phyloP scores from a whole-genome alignment of 2,113 vertebrate species.

The Ciconia boyciana region DNA sequence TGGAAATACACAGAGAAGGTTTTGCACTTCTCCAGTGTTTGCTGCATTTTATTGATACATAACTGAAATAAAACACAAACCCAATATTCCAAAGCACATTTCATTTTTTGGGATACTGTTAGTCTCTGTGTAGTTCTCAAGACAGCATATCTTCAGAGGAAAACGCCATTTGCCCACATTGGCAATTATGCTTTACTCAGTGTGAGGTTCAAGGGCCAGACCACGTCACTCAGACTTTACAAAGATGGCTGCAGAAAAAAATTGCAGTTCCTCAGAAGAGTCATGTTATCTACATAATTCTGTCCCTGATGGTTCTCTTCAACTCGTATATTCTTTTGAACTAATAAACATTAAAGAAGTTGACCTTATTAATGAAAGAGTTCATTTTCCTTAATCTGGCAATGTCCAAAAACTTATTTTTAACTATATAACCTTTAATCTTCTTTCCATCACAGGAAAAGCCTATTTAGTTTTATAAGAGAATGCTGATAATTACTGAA shows the following conservation, averaged over 20 bases:
- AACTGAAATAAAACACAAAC: not conserved
- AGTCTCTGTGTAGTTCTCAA: not conserved
- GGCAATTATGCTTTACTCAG: not conserved
- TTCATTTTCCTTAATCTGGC: conserved; percentile 29
- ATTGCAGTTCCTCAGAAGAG: not conserved
- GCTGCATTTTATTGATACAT: not conserved
- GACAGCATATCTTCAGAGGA: not conserved
- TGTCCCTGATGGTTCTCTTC: not conserved
- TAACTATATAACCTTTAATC: conserved; percentile 48
- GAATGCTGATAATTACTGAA: conserved; percentile 43
- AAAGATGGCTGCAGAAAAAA: not conserved
- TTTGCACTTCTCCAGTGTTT: not conserved
- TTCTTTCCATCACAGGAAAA: conserved; percentile 53
- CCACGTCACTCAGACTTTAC: not conserved
- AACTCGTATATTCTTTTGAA: not conserved
- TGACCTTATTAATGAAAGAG: conserved; percentile 14
- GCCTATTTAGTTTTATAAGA: conserved; percentile 52
- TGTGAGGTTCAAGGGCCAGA: not conserved
- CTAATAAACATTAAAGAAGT: not conserved
- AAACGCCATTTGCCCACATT: not conserved
- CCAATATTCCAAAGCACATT: not conserved
- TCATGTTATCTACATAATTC: not conserved
- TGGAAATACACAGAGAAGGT: not conserved
- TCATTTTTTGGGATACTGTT: not conserved
- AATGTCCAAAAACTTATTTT: not conserved